These are phyloP conservation scores for Conistra vaccinii DNA, from an alignment of 2,888 invertebrate genomes.

Conservation along the genomic window DNA sequence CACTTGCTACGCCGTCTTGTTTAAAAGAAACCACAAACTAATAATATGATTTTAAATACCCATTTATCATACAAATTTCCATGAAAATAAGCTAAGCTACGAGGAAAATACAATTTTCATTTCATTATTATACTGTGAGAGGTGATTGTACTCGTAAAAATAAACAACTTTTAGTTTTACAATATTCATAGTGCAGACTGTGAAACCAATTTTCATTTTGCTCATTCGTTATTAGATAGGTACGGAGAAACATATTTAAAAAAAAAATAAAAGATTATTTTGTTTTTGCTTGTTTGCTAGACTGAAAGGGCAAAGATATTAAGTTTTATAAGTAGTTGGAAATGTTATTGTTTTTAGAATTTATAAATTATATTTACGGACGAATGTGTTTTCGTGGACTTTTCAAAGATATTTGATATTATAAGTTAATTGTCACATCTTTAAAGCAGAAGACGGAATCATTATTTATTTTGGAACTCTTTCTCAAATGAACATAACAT, in stretches of 20 bases:
- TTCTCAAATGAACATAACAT: not conserved
- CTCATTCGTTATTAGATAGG: conserved; percentile 16
- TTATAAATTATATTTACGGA: not conserved
- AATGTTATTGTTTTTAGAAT: not conserved
- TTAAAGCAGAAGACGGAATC: not conserved
- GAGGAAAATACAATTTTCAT: conserved; percentile 17
- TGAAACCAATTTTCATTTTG: conserved; percentile 32
- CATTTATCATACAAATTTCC: not conserved
- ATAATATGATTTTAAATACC: not conserved
- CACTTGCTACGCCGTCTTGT: too few species aligned
- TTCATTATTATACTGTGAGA: not conserved
- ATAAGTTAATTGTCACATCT: not conserved
- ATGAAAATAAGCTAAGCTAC: not conserved
- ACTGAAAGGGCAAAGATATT: not conserved
- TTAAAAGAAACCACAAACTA: too few species aligned
- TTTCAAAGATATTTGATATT: not conserved
- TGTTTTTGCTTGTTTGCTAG: not conserved
- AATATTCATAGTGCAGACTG: conserved; percentile 41
- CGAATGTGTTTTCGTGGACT: not conserved
- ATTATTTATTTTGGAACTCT: not conserved
- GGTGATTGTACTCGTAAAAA: conserved; percentile 48
- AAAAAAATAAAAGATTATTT: conserved; percentile 6
- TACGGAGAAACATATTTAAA: conserved; percentile 31
- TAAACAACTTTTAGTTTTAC: conserved; percentile 42
- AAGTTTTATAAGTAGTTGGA: not conserved